Evolutionary conservation across 2,888 invertebrate genomes (phyloP).

Genomic region (Hypercompe scribonia): DNA sequence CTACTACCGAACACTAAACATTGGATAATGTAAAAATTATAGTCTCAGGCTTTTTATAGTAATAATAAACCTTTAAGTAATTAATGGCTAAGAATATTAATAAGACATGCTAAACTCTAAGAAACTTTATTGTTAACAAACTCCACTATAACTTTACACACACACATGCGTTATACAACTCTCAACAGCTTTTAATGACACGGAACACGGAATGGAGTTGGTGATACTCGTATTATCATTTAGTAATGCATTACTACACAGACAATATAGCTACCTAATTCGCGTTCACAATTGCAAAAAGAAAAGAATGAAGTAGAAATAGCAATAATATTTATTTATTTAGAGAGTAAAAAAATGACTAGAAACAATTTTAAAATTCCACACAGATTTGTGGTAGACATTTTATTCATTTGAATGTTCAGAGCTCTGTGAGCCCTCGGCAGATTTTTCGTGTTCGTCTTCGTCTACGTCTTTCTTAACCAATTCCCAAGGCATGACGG

Average conservation of each 20-base stretch:
- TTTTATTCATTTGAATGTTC: background rate
- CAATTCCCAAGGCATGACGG: conserved; percentile 81
- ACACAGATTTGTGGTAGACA: background rate
- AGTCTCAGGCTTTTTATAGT: background rate
- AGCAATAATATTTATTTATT: conserved; percentile 1
- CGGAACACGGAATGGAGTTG: too few relatives aligned
- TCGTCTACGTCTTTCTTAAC: conserved; percentile 70
- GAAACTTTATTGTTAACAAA: background rate
- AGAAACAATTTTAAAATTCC: conserved; percentile 27
- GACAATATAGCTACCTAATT: background rate
- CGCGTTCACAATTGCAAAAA: background rate
- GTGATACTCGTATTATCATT: too few relatives aligned
- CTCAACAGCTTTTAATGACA: too few relatives aligned
- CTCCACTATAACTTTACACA: too few relatives aligned
- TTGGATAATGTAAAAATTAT: background rate
- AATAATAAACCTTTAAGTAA: background rate
- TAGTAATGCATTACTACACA: too few relatives aligned
- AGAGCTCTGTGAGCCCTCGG: conserved; percentile 5
- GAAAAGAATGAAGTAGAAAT: background rate
- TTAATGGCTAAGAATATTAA: background rate
- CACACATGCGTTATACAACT: too few relatives aligned
- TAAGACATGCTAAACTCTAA: background rate
- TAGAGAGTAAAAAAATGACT: conserved; percentile 48
- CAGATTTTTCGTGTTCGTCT: conserved; percentile 48
- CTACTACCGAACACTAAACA: background rate